These are phyloP conservation scores for crab-eating macaque (Macaca fascicularis) DNA, from an alignment of 2,113 vertebrate species.

Conservation along the genomic window T2T-MFA8v1.1 NC_088392.1:40452001-40452500, in stretches of 20 bases:
- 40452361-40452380: background rate
- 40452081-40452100: background rate
- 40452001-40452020: background rate
- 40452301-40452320: background rate
- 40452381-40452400: background rate
- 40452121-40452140: background rate
- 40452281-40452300: background rate
- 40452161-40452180: slow-evolving; percentile 6
- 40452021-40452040: slow-evolving; percentile 17
- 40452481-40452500: background rate
- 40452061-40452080: background rate
- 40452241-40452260: background rate
- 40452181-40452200: background rate
- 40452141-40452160: background rate
- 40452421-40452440: background rate
- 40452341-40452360: background rate
- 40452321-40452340: background rate
- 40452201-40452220: background rate
- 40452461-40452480: background rate
- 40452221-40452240: background rate
- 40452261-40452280: background rate
- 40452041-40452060: background rate
- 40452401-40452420: background rate
- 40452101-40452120: background rate
- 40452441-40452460: background rate